Evolutionary conservation across 2,797 vertebrate species (phyloP).

Genomic region (Tragelaphus eurycerus): DNA sequence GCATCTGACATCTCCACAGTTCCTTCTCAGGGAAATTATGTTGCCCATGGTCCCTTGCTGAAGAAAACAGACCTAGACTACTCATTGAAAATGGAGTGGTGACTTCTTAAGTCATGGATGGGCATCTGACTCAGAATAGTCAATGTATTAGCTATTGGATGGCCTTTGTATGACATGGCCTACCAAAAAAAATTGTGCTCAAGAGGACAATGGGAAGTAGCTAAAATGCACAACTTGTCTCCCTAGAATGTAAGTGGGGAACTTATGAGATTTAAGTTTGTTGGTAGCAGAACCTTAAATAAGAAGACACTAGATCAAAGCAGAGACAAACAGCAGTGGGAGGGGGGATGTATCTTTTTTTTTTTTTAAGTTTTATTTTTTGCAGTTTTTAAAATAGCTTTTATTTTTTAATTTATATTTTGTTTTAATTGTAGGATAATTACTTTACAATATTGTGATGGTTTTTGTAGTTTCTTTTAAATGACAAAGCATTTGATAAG

Average conservation of each 20-base stretch:
- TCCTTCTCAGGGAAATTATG: conserved; percentile 15
- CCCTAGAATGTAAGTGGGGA: background rate
- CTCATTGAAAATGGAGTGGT: background rate
- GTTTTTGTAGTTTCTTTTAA: background rate
- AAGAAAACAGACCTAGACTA: background rate
- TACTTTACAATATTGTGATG: background rate
- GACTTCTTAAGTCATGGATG: background rate
- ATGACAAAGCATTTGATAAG: background rate
- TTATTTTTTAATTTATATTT: background rate
- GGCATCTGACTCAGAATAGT: background rate
- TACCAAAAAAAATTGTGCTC: background rate
- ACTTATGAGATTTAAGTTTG: background rate
- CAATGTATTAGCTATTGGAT: background rate
- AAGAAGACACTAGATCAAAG: conserved; percentile 5
- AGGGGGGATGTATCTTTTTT: background rate
- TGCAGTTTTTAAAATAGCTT: background rate
- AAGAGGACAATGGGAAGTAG: background rate
- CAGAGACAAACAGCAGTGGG: background rate
- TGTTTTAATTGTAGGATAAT: background rate
- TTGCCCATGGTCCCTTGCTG: background rate
- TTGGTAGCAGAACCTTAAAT: background rate
- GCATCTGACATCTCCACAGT: background rate
- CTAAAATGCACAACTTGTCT: background rate
- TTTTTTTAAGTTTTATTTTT: background rate
- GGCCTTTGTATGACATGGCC: background rate